phyloP scores from a whole-genome alignment of 1,140 invertebrate genomes.

The Chlorops oryzae region DNA sequence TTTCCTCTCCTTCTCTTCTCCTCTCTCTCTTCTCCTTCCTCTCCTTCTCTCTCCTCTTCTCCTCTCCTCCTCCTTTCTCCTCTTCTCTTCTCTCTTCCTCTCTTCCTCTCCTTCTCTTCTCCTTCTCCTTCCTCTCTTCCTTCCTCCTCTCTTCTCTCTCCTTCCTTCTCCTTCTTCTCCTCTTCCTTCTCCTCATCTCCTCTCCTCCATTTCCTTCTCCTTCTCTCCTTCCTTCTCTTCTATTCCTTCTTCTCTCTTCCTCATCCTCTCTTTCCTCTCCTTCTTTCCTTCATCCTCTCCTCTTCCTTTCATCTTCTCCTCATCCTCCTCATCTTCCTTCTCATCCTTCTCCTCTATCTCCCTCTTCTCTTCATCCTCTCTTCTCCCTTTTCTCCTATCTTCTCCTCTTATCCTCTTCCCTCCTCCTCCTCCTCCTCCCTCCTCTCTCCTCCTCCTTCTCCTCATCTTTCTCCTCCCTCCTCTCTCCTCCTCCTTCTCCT shows the following conservation, averaged over 20 bases:
- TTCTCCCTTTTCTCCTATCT: no score
- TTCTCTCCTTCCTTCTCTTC: neutral
- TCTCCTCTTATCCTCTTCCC: no score
- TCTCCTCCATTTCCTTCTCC: neutral
- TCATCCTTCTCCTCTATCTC: no score
- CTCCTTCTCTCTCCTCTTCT: neutral
- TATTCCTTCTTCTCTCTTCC: neutral
- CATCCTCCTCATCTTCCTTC: no score
- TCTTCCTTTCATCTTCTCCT: no score
- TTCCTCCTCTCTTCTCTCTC: neutral
- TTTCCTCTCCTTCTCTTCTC: neutral
- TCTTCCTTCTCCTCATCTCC: neutral
- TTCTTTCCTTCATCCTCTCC: no score
- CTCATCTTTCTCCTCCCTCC: no score
- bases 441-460: no score
- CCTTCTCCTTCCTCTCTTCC: neutral
- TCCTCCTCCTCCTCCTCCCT: no score
- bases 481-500: no score
- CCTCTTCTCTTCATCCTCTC: no score
- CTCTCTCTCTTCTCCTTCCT: neutral
- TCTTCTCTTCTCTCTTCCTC: neutral
- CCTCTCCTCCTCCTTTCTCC: neutral
- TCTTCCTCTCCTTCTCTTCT: neutral
- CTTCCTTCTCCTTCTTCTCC: neutral
- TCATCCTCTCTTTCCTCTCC: no score